Percentiles rank a stretch among this genome's conserved stretches.
These are phyloP conservation scores for Synanthedon myopaeformis DNA, from an alignment of 2,888 invertebrate species.

Conservation along the genomic window DNA sequence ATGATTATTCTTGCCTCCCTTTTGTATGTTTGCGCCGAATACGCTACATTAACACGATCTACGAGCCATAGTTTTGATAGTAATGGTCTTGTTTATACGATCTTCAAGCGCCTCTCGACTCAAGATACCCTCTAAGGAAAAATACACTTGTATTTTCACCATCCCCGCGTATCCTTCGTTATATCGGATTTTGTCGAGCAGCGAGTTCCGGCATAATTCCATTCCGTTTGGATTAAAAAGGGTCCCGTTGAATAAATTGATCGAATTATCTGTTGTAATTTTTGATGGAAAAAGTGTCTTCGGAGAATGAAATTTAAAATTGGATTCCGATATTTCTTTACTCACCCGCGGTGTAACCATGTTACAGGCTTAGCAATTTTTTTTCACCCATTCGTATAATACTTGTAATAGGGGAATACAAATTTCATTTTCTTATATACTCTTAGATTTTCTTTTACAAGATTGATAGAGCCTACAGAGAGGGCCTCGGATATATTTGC, in stretches of 20 bases:
- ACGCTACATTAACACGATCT: conserved; percentile 44
- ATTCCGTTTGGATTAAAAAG: conserved; percentile 47
- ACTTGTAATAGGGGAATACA: neutral
- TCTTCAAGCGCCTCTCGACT: conserved; percentile 28
- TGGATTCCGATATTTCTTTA: neutral
- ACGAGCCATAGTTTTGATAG: conserved; percentile 51
- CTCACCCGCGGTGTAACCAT: neutral
- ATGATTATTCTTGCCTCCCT: neutral
- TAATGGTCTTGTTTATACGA: conserved; percentile 57
- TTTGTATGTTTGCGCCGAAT: neutral
- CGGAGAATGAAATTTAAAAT: neutral
- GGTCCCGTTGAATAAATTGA: conserved; percentile 37
- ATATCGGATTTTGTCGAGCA: conserved; percentile 32
- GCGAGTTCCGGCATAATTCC: conserved; percentile 33
- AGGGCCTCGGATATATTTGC: conserved; percentile 41
- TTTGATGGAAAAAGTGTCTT: conserved; percentile 15
- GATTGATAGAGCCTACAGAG: conserved; percentile 26
- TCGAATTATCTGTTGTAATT: conserved; percentile 28
- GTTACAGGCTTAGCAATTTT: neutral
- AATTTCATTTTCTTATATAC: conserved; percentile 12
- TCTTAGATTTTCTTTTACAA: conserved; percentile 16
- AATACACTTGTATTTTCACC: conserved; percentile 20
- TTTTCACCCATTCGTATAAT: neutral
- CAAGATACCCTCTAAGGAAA: conserved; percentile 19
- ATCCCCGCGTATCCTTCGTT: conserved; percentile 17